Conservation (phyloP, 2,113 vertebrate genomes). For the Varanus komodoensis region DNA sequence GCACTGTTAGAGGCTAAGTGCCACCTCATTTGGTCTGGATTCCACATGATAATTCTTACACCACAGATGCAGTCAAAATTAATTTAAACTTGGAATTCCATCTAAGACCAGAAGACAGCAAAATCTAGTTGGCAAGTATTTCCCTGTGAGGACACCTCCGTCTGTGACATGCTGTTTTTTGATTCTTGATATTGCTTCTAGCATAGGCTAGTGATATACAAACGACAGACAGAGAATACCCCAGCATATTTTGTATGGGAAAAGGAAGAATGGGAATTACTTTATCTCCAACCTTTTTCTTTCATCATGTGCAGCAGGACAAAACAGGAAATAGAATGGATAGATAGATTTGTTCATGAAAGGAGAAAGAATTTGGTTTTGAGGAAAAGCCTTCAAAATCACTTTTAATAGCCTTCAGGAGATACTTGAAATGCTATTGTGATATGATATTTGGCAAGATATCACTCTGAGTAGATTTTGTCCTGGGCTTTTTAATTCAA, state of each 20-base stretch:
- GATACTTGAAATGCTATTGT: slow-evolving; percentile 27
- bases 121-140: neutral
- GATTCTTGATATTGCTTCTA: neutral
- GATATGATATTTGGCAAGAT: slow-evolving; percentile 17
- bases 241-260: neutral
- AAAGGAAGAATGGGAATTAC: neutral
- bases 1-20: neutral
- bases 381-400: neutral
- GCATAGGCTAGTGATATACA: too few species aligned
- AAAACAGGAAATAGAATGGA: neutral
- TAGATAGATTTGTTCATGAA: slow-evolving; percentile 19
- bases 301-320: neutral
- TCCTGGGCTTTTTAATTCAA: slow-evolving; percentile 23
- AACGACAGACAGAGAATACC: neutral
- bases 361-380: slow-evolving; percentile 24
- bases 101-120: neutral
- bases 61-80: neutral
- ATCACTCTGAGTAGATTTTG: slow-evolving; percentile 11
- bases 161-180: neutral
- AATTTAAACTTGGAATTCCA: too few species aligned
- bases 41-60: neutral
- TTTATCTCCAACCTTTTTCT: neutral
- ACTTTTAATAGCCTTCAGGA: slow-evolving; percentile 29
- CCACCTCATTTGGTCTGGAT: neutral
- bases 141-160: neutral